Percentiles rank a stretch among this genome's conserved stretches.
phyloP scores from a whole-genome alignment of 1,140 invertebrate genomes.

The Drosophila murphyi region DNA sequence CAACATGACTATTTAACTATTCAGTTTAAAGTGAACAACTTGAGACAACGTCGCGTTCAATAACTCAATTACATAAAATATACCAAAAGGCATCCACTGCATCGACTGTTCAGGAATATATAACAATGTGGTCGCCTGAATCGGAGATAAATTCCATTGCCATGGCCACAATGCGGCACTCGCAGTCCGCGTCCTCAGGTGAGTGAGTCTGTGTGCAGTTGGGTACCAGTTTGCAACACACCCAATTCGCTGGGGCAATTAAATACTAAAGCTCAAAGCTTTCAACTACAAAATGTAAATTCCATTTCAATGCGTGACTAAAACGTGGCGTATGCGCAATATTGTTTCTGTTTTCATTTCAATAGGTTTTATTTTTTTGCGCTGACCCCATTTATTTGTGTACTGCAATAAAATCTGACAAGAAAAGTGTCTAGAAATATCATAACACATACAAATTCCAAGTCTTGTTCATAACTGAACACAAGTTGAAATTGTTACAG shows the following conservation, averaged over 20 bases:
- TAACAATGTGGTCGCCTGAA: constrained; percentile 84
- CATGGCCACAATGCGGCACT: constrained; percentile 84
- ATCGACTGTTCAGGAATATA: constrained; percentile 26
- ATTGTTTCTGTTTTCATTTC: constrained; percentile 47
- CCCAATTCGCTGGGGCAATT: constrained; percentile 30
- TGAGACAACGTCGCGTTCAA: constrained; percentile 10
- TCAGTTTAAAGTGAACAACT: constrained; percentile 33
- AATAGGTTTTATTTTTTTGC: constrained; percentile 53
- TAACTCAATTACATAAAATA: constrained; percentile 15
- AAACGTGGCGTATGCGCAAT: constrained; percentile 63
- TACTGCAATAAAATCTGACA: no score
- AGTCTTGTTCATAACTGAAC: no score
- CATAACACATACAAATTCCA: no score
- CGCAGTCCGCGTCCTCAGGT: constrained; percentile 85
- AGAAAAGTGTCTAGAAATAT: no score
- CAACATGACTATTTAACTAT: constrained; percentile 54
- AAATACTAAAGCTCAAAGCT: constrained; percentile 34
- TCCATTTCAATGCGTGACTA: constrained; percentile 14
- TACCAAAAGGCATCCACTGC: neutral
- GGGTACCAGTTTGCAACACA: neutral
- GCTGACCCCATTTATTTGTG: neutral
- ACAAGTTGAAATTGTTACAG: no score
- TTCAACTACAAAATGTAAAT: constrained; percentile 18
- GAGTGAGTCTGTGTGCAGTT: constrained; percentile 33
- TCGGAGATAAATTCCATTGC: constrained; percentile 85